These are phyloP conservation scores for Calliphora vomitoria DNA, from an alignment of 2,888 invertebrate genomes.

Conservation along the genomic window DNA sequence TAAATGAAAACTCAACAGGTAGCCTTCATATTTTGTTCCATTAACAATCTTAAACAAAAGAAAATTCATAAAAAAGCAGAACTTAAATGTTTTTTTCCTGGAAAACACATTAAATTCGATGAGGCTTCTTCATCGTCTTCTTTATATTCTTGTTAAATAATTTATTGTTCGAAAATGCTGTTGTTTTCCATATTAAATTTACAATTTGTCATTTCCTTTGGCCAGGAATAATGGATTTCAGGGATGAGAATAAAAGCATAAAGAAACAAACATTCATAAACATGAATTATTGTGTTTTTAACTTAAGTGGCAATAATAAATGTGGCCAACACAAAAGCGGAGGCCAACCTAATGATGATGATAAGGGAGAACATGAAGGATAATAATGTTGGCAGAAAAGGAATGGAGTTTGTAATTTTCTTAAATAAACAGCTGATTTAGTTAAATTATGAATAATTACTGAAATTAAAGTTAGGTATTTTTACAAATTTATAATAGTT, in stretches of 20 bases:
- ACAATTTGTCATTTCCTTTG: slow-evolving; percentile 37
- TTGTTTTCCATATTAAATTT: not conserved
- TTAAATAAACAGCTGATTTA: not conserved
- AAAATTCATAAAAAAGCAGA: no score
- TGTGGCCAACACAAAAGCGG: slow-evolving; percentile 5
- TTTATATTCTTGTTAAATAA: not conserved
- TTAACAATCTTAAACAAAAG: no score
- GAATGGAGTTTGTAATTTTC: no score
- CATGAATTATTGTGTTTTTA: slow-evolving; percentile 40
- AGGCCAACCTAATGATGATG: not conserved
- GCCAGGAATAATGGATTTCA: slow-evolving; percentile 18
- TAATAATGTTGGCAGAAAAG: no score
- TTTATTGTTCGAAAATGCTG: not conserved
- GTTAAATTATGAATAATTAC: not conserved
- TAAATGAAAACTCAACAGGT: slow-evolving; percentile 7
- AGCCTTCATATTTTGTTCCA: not conserved
- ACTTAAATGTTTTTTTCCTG: no score
- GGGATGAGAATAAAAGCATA: not conserved
- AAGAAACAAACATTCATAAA: slow-evolving; percentile 26
- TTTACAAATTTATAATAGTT: not conserved
- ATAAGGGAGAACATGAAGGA: no score
- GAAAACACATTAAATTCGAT: not conserved
- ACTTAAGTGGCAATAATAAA: slow-evolving; percentile 51
- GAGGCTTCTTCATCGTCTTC: not conserved
- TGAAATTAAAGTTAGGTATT: not conserved